These are phyloP conservation scores for Polylopha cassiicola DNA, from an alignment of 2,888 invertebrate genomes.

Conservation along the genomic window DNA sequence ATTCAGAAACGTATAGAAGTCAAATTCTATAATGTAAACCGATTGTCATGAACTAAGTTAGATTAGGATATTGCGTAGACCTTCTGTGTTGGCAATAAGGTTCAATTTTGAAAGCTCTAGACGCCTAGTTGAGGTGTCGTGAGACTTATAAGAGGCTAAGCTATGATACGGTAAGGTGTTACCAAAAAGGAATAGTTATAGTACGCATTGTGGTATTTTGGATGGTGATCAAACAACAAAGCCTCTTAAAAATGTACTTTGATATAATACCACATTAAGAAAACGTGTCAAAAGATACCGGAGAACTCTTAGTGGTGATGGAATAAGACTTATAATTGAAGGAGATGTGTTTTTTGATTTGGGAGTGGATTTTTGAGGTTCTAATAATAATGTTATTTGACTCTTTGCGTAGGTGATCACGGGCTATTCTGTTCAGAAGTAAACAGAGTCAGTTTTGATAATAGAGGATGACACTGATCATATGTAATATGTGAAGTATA, in stretches of 20 bases:
- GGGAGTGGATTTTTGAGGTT: slow-evolving; percentile 1
- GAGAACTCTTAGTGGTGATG: background rate
- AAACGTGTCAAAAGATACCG: slow-evolving; percentile 10
- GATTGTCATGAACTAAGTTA: too few relatives aligned
- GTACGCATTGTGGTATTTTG: slow-evolving; percentile 53
- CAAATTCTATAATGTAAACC: too few relatives aligned
- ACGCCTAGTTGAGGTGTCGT: background rate
- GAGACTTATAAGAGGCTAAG: slow-evolving; percentile 27
- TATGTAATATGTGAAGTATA: slow-evolving; percentile 16
- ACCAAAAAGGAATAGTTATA: slow-evolving; percentile 54
- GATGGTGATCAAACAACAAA: slow-evolving; percentile 66
- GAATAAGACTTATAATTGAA: slow-evolving; percentile 30
- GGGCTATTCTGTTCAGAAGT: slow-evolving; percentile 60
- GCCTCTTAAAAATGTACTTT: slow-evolving; percentile 63
- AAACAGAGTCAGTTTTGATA: slow-evolving; percentile 47
- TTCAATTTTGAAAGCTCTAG: background rate
- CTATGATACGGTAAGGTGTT: slow-evolving; percentile 35
- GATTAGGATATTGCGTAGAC: too few relatives aligned
- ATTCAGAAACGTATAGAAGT: too few relatives aligned
- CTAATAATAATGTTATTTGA: slow-evolving; percentile 53
- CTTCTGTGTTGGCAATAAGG: background rate
- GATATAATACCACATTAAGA: slow-evolving; percentile 34
- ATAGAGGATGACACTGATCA: slow-evolving; percentile 29
- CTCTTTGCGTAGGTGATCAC: slow-evolving; percentile 66
- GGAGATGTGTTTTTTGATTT: slow-evolving; percentile 1